Conservation (phyloP, 2,888 invertebrate species). For the Pachymerium ferrugineum region DNA sequence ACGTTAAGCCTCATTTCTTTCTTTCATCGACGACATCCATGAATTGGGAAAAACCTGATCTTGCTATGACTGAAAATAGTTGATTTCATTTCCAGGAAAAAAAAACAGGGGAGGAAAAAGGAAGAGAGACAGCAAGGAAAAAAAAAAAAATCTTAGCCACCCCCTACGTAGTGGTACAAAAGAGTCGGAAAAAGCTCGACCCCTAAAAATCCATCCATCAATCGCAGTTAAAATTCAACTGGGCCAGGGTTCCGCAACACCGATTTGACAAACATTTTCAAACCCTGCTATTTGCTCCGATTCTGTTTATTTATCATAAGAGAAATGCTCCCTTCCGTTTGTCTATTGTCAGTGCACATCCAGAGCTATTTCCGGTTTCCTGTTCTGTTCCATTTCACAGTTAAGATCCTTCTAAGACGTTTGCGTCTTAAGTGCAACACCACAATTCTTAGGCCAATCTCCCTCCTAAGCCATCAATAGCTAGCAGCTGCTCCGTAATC, state of each 20-base stretch:
- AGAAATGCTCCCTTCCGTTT: conserved; percentile 12
- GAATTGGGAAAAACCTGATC: too few species aligned
- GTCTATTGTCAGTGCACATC: conserved; percentile 13
- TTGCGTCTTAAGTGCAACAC: conserved; percentile 8
- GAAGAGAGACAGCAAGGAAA: too few species aligned
- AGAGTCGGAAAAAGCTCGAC: too few species aligned
- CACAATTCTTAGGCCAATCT: neutral
- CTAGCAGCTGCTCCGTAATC: neutral
- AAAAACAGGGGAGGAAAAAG: too few species aligned
- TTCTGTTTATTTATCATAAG: conserved; percentile 9
- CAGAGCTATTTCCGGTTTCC: conserved; percentile 8
- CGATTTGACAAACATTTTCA: conserved; percentile 4
- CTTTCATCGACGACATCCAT: too few species aligned
- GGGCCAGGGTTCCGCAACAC: neutral
- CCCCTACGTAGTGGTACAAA: too few species aligned
- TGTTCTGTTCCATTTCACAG: conserved; percentile 8
- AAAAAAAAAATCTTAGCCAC: too few species aligned
- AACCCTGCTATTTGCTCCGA: neutral
- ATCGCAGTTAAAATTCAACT: neutral
- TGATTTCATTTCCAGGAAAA: too few species aligned
- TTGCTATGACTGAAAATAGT: too few species aligned
- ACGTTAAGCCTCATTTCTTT: too few species aligned
- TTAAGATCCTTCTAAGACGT: conserved; percentile 13
- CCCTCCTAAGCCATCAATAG: conserved; percentile 1
- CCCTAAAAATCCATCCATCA: too few species aligned